Conservation (phyloP, 2,888 invertebrate species). For the Drosophila neutralis region DNA sequence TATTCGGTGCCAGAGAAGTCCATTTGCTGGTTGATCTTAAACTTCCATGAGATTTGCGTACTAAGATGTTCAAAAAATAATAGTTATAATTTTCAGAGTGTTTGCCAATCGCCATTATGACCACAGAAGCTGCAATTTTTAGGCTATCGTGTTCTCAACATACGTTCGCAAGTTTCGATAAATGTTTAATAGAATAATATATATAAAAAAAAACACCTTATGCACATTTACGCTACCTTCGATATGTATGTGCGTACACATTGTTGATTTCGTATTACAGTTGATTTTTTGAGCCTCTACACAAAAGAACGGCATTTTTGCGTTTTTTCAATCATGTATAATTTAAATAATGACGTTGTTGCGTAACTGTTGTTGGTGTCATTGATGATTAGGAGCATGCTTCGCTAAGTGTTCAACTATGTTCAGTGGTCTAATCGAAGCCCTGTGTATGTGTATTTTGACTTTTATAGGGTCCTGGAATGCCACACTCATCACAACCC, state of each 20-base stretch:
- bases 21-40: too few species aligned
- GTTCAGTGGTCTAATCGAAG: slow-evolving; percentile 29
- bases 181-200: not conserved
- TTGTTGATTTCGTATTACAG: not conserved
- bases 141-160: not conserved
- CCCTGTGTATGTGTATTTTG: slow-evolving; percentile 37
- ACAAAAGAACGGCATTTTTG: not conserved
- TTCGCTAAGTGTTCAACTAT: slow-evolving; percentile 1
- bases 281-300: not conserved
- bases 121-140: too few species aligned
- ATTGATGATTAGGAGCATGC: slow-evolving; percentile 1
- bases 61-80: too few species aligned
- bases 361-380: not conserved
- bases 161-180: not conserved
- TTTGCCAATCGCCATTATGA: not conserved
- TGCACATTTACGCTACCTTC: not conserved
- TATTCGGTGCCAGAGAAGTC: too few species aligned
- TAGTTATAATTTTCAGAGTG: not conserved
- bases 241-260: not conserved
- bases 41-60: too few species aligned
- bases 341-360: not conserved
- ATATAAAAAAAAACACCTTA: not conserved
- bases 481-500: slow-evolving; percentile 77
- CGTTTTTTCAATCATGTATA: not conserved
- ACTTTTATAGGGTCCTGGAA: slow-evolving; percentile 84